Evolutionary conservation across 2,797 vertebrate species (phyloP), one percentile per base, ranked within the genome.

Genomic region (Semotilus atromaculatus): DNA sequence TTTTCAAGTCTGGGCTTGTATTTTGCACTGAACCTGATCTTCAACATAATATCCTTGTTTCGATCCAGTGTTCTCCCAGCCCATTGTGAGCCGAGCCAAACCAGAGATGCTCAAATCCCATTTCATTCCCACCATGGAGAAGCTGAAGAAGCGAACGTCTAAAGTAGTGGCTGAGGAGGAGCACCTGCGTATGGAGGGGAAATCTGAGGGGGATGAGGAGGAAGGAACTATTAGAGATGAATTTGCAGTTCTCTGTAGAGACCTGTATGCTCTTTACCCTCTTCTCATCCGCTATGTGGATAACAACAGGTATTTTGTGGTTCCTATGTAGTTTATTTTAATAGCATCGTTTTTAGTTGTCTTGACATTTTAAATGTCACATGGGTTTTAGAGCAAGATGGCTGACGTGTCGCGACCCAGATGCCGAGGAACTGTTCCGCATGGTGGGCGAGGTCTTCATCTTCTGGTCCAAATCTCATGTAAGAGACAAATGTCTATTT

Each of bases 361-460:
- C 31, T 83, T 21, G 10, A 34, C 8, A 36, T 43, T 31, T 55
- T 55, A 58, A 58, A 51, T 76, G 36, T 38, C 13, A 6, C 31
- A 19, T 72, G 38, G 34, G 18, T 68, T 62, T 1, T 92, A 99
- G 97, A 91, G 97, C 97, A 0, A 94, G 96, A 72, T 99, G 97
- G 97, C 91, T 99, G 89, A 98, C 96, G 0, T 96, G 94, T 73
- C 97, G 96, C 7, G 94, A 97, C 48, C 93, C 94, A 55, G 97
- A 95, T 34, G 97, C 97, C 0, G 97, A 99, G 85, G 97, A 99
- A 89, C 95, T 99, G 34, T 99, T 99, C 92, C 94, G 97, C 84
- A 99, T 98, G 97, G 97, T 98, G 7, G 97, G 97, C 48, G 97
- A 98, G 77, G 96, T 99, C 89, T 99, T 99, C 91, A 99, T 99